These are phyloP conservation scores for Pampusana beccarii DNA, from an alignment of 2,113 vertebrate species.

Conservation along the genomic window DNA sequence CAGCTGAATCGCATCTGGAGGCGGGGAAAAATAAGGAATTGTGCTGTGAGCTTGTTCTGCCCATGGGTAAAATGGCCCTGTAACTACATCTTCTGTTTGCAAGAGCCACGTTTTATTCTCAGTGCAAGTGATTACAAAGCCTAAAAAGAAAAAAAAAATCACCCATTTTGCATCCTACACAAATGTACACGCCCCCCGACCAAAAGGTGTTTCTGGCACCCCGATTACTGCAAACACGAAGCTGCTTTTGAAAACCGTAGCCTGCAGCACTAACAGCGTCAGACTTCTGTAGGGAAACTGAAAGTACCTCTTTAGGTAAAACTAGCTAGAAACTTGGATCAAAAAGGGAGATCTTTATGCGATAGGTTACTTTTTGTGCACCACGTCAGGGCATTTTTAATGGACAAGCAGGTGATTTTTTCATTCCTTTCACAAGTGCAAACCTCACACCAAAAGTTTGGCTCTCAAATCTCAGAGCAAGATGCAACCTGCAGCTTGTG, in stretches of 20 bases:
- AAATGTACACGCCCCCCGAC: neutral
- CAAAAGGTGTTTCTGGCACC: neutral
- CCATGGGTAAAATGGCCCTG: fast-evolving
- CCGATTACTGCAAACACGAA: neutral
- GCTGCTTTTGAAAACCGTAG: neutral
- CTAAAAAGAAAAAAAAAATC: neutral
- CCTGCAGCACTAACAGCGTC: neutral
- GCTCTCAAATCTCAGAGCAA: neutral
- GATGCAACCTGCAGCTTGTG: neutral
- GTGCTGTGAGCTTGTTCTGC: neutral
- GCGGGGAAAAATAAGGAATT: neutral
- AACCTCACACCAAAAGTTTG: neutral
- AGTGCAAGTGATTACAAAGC: neutral
- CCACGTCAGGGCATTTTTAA: fast-evolving
- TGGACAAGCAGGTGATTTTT: neutral
- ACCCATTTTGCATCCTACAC: neutral
- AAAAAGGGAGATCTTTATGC: neutral
- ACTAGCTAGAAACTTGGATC: neutral
- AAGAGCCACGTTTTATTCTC: neutral
- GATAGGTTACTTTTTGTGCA: neutral
- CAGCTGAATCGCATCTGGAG: neutral
- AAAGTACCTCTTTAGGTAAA: neutral
- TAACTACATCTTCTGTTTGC: neutral
- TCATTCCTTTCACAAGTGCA: neutral
- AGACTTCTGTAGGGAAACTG: neutral